Percentiles rank a stretch among this genome's conserved stretches.
These are phyloP conservation scores for Lordiphosa stackelbergi DNA, from an alignment of 1,140 invertebrate genomes.

Conservation along the genomic window DNA sequence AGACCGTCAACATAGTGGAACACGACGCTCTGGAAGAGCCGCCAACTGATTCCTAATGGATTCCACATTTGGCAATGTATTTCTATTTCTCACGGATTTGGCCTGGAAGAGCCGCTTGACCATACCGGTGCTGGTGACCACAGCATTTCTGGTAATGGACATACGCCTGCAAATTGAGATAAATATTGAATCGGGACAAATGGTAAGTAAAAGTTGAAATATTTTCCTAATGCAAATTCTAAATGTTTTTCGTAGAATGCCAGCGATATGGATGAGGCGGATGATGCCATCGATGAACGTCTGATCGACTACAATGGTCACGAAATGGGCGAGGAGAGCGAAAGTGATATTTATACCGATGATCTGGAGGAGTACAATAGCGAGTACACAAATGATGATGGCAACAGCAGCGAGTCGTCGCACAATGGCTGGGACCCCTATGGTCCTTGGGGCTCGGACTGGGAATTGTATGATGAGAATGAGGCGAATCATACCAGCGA, in stretches of 20 bases:
- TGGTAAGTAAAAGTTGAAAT: slow-evolving; percentile 25
- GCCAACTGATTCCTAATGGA: slow-evolving; percentile 52
- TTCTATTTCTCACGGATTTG: slow-evolving; percentile 78
- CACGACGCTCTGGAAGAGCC: slow-evolving; percentile 76
- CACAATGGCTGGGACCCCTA: slow-evolving; percentile 45
- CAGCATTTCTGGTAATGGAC: slow-evolving; percentile 78
- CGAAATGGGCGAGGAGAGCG: slow-evolving; percentile 46
- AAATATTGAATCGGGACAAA: slow-evolving; percentile 77
- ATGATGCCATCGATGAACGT: slow-evolving; percentile 33
- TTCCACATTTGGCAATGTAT: slow-evolving; percentile 72
- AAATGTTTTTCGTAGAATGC: too few species aligned
- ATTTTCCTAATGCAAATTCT: too few species aligned
- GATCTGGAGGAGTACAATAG: slow-evolving; percentile 61
- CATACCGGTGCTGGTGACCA: slow-evolving; percentile 78
- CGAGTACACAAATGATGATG: slow-evolving; percentile 60
- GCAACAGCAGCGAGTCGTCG: slow-evolving; percentile 46
- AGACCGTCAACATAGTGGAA: slow-evolving; percentile 78
- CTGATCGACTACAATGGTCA: slow-evolving; percentile 16
- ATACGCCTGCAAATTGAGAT: slow-evolving; percentile 79
- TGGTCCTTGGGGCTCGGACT: slow-evolving; percentile 54
- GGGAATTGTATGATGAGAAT: slow-evolving; percentile 45
- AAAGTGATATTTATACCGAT: slow-evolving; percentile 48
- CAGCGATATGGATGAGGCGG: slow-evolving; percentile 55
- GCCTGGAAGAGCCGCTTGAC: slow-evolving; percentile 78
- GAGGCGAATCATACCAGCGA: slow-evolving; percentile 29